Percentiles rank a stretch among this genome's conserved stretches.
phyloP scores from a whole-genome alignment of 2,888 invertebrate species.

The Caenorhabditis sulstoni region DNA sequence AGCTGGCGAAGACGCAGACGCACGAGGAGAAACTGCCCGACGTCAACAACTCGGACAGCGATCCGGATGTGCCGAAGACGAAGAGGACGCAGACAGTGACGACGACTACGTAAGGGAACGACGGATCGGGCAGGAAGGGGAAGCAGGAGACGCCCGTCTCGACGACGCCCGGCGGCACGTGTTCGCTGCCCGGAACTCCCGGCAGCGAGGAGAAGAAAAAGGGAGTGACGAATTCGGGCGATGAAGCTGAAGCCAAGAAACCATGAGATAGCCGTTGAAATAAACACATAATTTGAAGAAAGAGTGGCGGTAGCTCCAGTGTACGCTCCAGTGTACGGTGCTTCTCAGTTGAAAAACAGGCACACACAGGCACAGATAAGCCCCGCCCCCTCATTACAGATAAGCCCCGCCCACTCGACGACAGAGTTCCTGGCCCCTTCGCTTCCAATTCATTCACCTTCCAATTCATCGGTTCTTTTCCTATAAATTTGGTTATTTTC shows the following conservation, averaged over 20 bases:
- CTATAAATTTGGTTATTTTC: too few relatives aligned
- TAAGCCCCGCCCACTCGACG: too few relatives aligned
- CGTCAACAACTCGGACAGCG: not conserved
- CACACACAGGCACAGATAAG: too few relatives aligned
- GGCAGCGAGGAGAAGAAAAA: slow-evolving; percentile 17
- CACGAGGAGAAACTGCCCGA: not conserved
- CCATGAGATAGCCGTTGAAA: not conserved
- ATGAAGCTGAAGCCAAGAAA: not conserved
- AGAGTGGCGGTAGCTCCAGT: too few relatives aligned
- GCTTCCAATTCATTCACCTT: too few relatives aligned
- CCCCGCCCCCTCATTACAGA: too few relatives aligned
- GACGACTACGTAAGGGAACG: not conserved
- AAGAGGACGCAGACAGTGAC: not conserved
- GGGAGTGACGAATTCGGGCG: not conserved
- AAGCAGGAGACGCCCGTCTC: slow-evolving; percentile 1
- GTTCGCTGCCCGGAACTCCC: not conserved
- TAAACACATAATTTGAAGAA: too few relatives aligned
- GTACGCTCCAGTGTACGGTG: too few relatives aligned
- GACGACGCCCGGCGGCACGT: not conserved
- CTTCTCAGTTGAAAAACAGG: too few relatives aligned
- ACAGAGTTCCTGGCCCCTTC: too few relatives aligned
- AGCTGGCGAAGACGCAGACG: slow-evolving; percentile 1
- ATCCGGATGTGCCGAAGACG: not conserved
- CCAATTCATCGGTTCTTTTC: too few relatives aligned
- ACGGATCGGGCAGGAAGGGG: not conserved